Evolutionary conservation across 1,140 invertebrate species (phyloP), one percentile per base, ranked within the genome.

Genomic region (Drosophila rhopaloa): DNA sequence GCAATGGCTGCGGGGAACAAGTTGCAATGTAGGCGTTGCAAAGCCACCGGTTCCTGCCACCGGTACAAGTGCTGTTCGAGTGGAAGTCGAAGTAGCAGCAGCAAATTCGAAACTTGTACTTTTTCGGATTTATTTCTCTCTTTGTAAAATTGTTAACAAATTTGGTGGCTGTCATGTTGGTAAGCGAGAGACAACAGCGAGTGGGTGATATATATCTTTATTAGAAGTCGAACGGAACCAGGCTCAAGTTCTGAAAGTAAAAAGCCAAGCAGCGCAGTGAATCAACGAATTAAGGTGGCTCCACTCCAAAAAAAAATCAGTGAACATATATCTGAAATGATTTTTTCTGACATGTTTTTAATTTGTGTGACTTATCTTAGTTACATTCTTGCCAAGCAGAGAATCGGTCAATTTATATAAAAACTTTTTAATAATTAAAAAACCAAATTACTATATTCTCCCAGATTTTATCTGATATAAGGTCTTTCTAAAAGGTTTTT

Each of bases 131-230:
- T 70, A 55, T 67, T 72, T 50, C 48, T 32, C 55, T 27, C 16
- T 56, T 67, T 68, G 67, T 40, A 41, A 74, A 74, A 74, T 73
- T 73, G 70, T 73, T 73, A 61, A 73, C 70, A 73, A 73, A 73
- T 73, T 73, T 73, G 70, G 70, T 44, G 68, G 68, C 68, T 73
- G 70, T 73, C 68, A 61, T 73, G 70, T 73, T 32, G 68, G 56
- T 47, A 35, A 73, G 47, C 56, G 68, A 29, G 46, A 50, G 55
- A 61, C 55, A 73, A 47, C 47, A 10, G 40, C 16, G 67, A 60
- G 70, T 73, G 67, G 70, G 35, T 73, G 70, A 73, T 61, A 41
- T 53, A 73, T 73, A 59, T 73, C 68, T 73, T 51, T 73, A 73
- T 73, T 73, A 73, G 68, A 73, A 46, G 46, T 60, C 55, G 35